Percentiles rank a stretch among this genome's conserved stretches.
phyloP scores from a whole-genome alignment of 2,888 invertebrate species.

The Epicampocera succincta region DNA sequence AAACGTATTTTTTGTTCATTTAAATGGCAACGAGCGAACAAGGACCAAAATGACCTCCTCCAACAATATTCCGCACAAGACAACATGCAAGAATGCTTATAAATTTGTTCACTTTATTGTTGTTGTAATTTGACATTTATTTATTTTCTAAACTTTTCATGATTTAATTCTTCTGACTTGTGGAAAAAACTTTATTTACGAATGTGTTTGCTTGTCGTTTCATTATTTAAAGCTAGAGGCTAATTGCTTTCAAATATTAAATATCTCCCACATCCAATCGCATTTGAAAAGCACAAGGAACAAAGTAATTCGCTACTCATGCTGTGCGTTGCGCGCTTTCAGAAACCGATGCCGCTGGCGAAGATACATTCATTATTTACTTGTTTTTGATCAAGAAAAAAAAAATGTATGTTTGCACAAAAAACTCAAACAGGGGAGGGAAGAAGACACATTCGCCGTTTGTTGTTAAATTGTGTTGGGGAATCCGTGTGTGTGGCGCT shows the following conservation, averaged over 20 bases:
- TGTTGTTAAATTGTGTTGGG: too few species aligned
- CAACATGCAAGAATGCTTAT: not conserved
- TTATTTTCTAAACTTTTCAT: conserved; percentile 10
- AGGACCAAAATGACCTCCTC: conserved; percentile 61
- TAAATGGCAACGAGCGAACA: not conserved
- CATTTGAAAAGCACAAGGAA: not conserved
- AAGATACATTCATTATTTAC: not conserved
- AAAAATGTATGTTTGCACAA: not conserved
- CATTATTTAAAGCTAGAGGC: conserved; percentile 24
- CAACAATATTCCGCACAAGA: conserved; percentile 25
- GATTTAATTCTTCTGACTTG: conserved; percentile 45
- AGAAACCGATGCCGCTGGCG: not conserved
- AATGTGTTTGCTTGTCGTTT: conserved; percentile 1
- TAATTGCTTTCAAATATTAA: conserved; percentile 38
- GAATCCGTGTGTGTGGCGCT: too few species aligned
- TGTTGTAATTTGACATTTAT: conserved; percentile 27
- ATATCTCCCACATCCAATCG: conserved; percentile 9
- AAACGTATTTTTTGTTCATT: conserved; percentile 26
- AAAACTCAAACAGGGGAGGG: too few species aligned
- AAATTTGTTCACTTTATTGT: conserved; percentile 31
- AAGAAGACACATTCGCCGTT: too few species aligned
- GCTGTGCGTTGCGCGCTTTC: not conserved
- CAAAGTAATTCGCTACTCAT: not conserved
- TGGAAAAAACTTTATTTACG: conserved; percentile 4
- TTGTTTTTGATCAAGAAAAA: not conserved